Evolutionary conservation across 2,888 invertebrate genomes (phyloP).

Genomic region (Hofmannophila pseudospretella): DNA sequence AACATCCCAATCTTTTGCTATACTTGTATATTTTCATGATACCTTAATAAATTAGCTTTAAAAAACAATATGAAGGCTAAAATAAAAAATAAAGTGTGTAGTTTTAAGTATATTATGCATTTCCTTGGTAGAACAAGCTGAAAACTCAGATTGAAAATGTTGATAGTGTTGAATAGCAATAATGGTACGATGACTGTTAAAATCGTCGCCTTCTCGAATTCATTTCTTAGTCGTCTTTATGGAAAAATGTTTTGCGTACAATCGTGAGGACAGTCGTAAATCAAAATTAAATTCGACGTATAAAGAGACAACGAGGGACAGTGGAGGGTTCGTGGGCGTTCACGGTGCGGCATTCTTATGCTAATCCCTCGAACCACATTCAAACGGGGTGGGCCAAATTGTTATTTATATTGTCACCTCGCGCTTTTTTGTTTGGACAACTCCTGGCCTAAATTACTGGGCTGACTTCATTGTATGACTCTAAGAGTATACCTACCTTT

Average conservation of each 20-base stretch:
- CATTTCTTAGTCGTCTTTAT: conserved; percentile 27
- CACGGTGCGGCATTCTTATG: conserved; percentile 74
- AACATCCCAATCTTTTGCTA: too few species aligned
- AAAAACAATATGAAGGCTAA: too few species aligned
- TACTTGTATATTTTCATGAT: too few species aligned
- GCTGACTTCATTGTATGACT: conserved; percentile 38
- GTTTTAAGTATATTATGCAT: too few species aligned
- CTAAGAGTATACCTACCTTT: too few species aligned
- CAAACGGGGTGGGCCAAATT: conserved; percentile 76
- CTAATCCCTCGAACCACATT: conserved; percentile 69
- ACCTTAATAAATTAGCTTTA: too few species aligned
- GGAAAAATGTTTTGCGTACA: conserved; percentile 58
- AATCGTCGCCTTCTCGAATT: conserved; percentile 13
- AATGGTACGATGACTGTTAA: conserved; percentile 1
- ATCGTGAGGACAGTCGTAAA: conserved; percentile 67
- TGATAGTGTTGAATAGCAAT: too few species aligned
- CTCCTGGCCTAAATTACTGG: conserved; percentile 48
- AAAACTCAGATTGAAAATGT: too few species aligned
- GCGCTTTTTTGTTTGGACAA: conserved; percentile 57
- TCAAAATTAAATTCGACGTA: conserved; percentile 76
- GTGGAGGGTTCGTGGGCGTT: conserved; percentile 64
- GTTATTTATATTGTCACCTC: conserved; percentile 78
- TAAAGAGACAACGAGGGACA: conserved; percentile 72
- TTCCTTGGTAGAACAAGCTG: too few species aligned
- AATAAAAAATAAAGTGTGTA: too few species aligned